Base-by-base conservation (phyloP, 2,888 invertebrate species). In the Coelinius sp. region DNA sequence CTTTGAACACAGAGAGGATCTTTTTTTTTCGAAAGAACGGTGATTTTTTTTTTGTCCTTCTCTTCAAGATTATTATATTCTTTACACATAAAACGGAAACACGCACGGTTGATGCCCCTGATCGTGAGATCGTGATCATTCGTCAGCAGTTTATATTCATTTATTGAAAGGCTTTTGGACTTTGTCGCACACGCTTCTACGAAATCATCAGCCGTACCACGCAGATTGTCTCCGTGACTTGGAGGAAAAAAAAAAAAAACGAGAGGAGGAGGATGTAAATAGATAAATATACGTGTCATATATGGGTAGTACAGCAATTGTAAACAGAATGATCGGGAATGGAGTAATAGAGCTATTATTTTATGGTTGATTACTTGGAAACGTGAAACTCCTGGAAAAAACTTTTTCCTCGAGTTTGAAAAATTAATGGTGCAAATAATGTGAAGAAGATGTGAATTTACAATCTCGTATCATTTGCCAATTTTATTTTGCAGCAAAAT, bases 281-380 rank as follows among this genome's bases (percentile, higher is more conserved):
- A 53, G 68, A 70, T 67, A n/a, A n/a, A 49, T 49, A 5, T 20
- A 49, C 17, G 41, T 46, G 41, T 70, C 35, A 69, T 52, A 62
- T 31, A 59, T 66, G 46, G 65, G 35, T 56, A 46, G 66, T 53
- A 44, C 71, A 38, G 38, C 38, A 38, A 41, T 27, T 27, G 31
- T 63, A 71, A 75, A 75, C 73, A 73, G 66, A 38, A 44, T 66
- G 69, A 71, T 53, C 46, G 17, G 25, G 41, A 49, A 20, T 38
- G 53, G 24, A 22, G 31, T 31, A 73, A 68, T 70, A 62, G 41
- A 71, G 44, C 56, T 73, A 75, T 70, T 68, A 70, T 65, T 70
- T 68, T 52, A 46, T 67, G 25, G 46, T 24, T 27, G 35, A 27
- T 59, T 31, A 53, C 5, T 17, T 46, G 8, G 27, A 46, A 8